Evolutionary conservation across 2,113 vertebrate species (phyloP).

Genomic region (Poicephalus gulielmi): DNA sequence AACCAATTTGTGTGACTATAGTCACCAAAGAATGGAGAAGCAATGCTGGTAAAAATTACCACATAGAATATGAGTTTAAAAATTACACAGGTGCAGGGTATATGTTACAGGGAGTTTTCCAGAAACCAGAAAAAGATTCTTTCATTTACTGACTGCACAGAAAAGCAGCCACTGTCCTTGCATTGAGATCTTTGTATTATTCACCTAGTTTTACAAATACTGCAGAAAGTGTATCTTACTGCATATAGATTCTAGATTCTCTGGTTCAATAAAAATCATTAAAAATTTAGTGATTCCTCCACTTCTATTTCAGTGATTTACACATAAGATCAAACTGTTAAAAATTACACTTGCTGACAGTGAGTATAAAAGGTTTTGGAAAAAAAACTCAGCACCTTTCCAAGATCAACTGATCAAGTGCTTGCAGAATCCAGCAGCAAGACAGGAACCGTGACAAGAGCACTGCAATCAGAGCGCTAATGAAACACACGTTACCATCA

Average conservation of each 20-base stretch:
- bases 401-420: constrained; percentile 1
- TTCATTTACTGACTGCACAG: background rate
- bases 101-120: background rate
- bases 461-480: background rate
- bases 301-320: background rate
- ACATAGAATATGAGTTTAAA: background rate
- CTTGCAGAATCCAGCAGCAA: constrained; percentile 14
- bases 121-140: background rate
- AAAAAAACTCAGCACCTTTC: background rate
- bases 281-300: background rate
- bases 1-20: background rate
- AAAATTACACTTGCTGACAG: background rate
- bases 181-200: background rate
- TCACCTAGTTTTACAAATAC: background rate
- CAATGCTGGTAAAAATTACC: background rate
- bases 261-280: background rate
- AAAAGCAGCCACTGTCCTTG: background rate
- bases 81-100: background rate
- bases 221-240: background rate
- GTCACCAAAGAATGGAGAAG: background rate
- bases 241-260: background rate
- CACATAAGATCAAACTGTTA: background rate
- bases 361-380: background rate
- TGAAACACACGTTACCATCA: background rate
- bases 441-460: background rate